These are phyloP conservation scores for Brachystomella parvula DNA, from an alignment of 1,140 invertebrate genomes.

Conservation along the genomic window DNA sequence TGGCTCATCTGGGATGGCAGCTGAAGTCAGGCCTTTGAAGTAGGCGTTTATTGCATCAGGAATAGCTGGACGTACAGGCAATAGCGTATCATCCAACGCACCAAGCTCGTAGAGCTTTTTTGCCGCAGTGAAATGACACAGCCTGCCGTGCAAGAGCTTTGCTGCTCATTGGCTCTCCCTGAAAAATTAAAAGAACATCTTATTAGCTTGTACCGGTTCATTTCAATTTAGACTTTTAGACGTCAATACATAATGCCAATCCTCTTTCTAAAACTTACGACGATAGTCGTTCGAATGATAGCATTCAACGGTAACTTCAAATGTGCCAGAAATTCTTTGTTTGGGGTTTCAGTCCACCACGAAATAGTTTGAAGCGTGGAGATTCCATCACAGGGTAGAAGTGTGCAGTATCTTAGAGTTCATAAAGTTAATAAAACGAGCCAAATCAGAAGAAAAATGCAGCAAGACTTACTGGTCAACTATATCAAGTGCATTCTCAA, in stretches of 20 bases:
- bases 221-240: too few relatives aligned
- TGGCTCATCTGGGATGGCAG: conserved; percentile 52
- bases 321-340: conserved; percentile 43
- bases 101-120: conserved; percentile 50
- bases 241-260: conserved; percentile 22
- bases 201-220: background rate
- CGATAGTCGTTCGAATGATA: conserved; percentile 50
- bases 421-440: conserved; percentile 21
- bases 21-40: conserved; percentile 14
- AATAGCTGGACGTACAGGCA: conserved; percentile 43
- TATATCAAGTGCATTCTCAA: conserved; percentile 18
- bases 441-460: background rate
- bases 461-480: conserved; percentile 12
- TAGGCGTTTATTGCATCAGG: conserved; percentile 4
- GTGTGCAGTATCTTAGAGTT: conserved; percentile 35
- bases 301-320: conserved; percentile 66
- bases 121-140: conserved; percentile 68
- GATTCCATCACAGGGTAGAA: conserved; percentile 22
- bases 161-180: conserved; percentile 55
- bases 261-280: conserved; percentile 41
- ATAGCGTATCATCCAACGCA: conserved; percentile 52
- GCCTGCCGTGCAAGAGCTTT: conserved; percentile 65
- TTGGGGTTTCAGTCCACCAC: conserved; percentile 15
- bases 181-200: conserved; percentile 14
- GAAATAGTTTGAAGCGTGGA: conserved; percentile 42